Conservation (phyloP, 2,113 vertebrate species). For the Balaeniceps rex region DNA sequence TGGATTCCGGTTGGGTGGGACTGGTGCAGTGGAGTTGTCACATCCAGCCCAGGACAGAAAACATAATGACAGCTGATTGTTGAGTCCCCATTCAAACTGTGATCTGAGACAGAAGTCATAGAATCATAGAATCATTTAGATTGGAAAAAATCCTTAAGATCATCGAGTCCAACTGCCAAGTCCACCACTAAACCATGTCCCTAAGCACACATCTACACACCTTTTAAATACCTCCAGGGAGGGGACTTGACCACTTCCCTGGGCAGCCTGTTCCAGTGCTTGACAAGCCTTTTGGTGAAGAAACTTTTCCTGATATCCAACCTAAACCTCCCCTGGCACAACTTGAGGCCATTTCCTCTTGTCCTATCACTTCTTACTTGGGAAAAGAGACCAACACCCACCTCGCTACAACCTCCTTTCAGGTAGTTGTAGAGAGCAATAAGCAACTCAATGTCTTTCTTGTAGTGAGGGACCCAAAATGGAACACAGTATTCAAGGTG, state of each 20-base stretch:
- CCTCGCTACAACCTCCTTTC: not conserved
- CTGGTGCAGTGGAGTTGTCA: not conserved
- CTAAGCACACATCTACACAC: fast-evolving
- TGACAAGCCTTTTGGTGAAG: not conserved
- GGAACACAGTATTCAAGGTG: too few relatives aligned
- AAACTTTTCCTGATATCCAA: not conserved
- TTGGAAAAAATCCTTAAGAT: not conserved
- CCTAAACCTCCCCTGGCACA: not conserved
- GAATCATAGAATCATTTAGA: not conserved
- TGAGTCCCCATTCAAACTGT: not conserved
- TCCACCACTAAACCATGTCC: not conserved
- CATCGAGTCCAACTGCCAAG: not conserved
- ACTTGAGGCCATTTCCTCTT: not conserved
- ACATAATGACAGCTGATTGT: not conserved
- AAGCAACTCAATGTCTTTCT: too few relatives aligned
- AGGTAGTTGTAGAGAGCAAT: not conserved
- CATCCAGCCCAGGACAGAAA: not conserved
- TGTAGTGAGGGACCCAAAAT: too few relatives aligned
- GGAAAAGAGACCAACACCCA: not conserved
- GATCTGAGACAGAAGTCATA: not conserved
- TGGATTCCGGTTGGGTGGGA: not conserved
- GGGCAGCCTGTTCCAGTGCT: not conserved
- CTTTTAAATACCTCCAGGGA: not conserved
- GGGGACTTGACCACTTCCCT: not conserved
- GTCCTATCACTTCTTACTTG: not conserved